Conservation (phyloP, 2,797 vertebrate species). For the Macropus fuliginosus region DNA sequence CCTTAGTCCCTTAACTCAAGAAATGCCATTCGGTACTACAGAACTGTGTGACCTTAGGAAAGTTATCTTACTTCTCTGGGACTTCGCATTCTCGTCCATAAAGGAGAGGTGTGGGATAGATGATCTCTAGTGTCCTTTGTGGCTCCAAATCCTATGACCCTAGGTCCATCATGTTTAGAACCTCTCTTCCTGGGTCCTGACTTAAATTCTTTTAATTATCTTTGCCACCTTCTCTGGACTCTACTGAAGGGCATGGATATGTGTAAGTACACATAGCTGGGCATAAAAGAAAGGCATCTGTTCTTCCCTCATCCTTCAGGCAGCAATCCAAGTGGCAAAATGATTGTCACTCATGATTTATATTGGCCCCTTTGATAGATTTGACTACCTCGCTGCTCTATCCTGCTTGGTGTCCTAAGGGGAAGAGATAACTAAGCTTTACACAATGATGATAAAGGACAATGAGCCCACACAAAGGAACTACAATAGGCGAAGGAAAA, state of each 20-base stretch:
- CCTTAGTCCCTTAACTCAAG: neutral
- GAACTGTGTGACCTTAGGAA: neutral
- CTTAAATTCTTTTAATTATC: neutral
- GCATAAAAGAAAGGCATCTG: neutral
- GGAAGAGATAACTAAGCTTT: slow-evolving; percentile 47
- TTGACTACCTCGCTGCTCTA: neutral
- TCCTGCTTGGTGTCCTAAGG: neutral
- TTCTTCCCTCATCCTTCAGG: neutral
- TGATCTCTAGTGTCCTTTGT: neutral
- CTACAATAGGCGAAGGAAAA: neutral
- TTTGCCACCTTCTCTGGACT: neutral
- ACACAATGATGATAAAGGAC: neutral
- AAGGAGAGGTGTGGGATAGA: neutral
- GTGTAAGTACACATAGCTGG: neutral
- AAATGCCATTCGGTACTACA: neutral
- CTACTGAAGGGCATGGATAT: neutral
- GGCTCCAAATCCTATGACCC: neutral
- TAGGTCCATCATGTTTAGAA: neutral
- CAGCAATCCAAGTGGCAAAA: neutral
- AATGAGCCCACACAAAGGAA: neutral
- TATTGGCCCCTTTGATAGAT: slow-evolving; percentile 62
- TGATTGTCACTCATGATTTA: neutral
- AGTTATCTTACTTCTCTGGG: neutral
- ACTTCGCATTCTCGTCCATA: neutral
- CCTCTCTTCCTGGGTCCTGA: neutral